These are phyloP conservation scores for Euglossa dilemma DNA, from an alignment of 1,140 invertebrate genomes.

Conservation along the genomic window DNA sequence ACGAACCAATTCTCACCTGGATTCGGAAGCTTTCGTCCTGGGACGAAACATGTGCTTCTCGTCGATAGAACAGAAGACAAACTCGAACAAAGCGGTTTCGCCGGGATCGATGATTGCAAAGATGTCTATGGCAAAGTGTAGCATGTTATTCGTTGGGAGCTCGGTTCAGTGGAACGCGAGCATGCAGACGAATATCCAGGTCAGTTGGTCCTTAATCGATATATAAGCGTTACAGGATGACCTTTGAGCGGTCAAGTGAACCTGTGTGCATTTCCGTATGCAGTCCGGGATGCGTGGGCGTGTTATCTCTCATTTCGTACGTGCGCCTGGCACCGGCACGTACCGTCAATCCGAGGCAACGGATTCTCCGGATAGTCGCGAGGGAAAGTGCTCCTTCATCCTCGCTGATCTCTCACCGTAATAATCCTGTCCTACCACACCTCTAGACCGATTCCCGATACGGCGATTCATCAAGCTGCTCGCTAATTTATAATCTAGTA, in stretches of 20 bases:
- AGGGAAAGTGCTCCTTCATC: slow-evolving; percentile 17
- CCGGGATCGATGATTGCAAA: not conserved
- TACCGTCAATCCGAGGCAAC: slow-evolving; percentile 57
- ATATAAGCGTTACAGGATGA: slow-evolving; percentile 49
- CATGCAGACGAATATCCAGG: slow-evolving; percentile 38
- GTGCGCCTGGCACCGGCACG: slow-evolving; percentile 62
- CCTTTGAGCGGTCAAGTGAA: slow-evolving; percentile 37
- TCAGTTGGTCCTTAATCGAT: slow-evolving; percentile 56
- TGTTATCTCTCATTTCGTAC: slow-evolving; percentile 64
- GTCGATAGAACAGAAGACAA: not conserved
- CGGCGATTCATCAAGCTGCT: slow-evolving; percentile 6
- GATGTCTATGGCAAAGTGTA: not conserved
- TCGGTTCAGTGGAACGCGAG: not conserved
- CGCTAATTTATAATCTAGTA: slow-evolving; percentile 21
- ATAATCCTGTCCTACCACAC: slow-evolving; percentile 43
- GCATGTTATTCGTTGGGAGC: not conserved
- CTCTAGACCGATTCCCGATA: not conserved
- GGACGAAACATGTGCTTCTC: not conserved
- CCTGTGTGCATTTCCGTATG: slow-evolving; percentile 50
- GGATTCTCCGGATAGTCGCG: slow-evolving; percentile 57
- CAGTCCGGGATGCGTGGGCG: slow-evolving; percentile 46
- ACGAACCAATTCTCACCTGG: too few species aligned
- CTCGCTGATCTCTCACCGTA: slow-evolving; percentile 44
- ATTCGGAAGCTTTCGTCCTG: too few species aligned
- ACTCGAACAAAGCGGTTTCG: not conserved